Percentiles rank a stretch among this genome's conserved stretches.
Conservation (phyloP, 1,140 invertebrate species). For the Drosophila asahinai region DNA sequence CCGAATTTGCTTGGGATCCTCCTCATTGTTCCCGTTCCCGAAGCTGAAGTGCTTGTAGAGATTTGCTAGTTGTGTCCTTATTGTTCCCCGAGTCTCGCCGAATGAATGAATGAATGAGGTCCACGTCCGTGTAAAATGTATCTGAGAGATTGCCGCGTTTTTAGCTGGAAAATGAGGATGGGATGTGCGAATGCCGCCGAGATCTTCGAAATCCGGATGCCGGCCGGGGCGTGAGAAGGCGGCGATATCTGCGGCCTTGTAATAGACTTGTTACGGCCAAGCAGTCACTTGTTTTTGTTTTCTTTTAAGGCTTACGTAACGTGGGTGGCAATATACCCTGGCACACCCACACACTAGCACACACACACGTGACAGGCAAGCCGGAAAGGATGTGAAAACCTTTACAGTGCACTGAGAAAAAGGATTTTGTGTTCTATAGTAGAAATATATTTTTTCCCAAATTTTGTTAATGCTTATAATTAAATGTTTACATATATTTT, state of each 20-base stretch:
- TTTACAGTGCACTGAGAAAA: not conserved
- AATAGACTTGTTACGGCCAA: slow-evolving; percentile 45
- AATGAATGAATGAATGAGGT: slow-evolving; percentile 54
- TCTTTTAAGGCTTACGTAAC: slow-evolving; percentile 56
- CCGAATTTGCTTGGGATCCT: slow-evolving; percentile 65
- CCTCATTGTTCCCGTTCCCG: slow-evolving; percentile 52
- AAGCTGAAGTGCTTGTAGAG: slow-evolving; percentile 66
- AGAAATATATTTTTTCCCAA: too few relatives aligned
- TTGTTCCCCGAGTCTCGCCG: slow-evolving; percentile 61
- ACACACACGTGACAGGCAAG: slow-evolving; percentile 65
- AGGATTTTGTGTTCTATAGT: not conserved
- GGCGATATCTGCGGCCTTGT: slow-evolving; percentile 51
- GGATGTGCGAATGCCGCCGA: slow-evolving; percentile 11
- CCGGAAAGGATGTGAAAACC: slow-evolving; percentile 35
- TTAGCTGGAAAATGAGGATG: slow-evolving; percentile 41
- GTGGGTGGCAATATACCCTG: slow-evolving; percentile 54
- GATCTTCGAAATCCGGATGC: slow-evolving; percentile 23
- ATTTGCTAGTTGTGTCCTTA: slow-evolving; percentile 83
- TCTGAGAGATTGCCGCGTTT: slow-evolving; percentile 64
- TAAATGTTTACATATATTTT: too few relatives aligned
- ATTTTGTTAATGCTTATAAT: too few relatives aligned
- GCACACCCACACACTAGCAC: slow-evolving; percentile 4
- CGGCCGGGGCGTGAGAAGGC: slow-evolving; percentile 70
- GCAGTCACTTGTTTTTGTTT: slow-evolving; percentile 21
- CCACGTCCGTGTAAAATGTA: slow-evolving; percentile 40